Percentiles rank a stretch among this genome's conserved stretches.
Conservation (phyloP, 2,888 invertebrate genomes). For the Branchipolynoe longqiensis region DNA sequence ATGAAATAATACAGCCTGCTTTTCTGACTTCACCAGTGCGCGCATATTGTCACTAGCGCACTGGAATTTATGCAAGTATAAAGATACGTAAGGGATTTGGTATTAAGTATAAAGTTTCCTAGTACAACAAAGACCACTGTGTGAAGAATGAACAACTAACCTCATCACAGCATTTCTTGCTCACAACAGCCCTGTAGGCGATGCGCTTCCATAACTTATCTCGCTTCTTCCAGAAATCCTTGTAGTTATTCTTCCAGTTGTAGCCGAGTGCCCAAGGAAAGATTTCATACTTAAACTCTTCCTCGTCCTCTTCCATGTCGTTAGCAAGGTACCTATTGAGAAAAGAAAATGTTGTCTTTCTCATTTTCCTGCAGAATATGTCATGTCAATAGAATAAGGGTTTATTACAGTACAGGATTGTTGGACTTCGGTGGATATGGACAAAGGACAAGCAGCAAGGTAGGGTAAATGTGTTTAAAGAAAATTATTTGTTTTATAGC, state of each 20-base stretch:
- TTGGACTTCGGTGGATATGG: too few relatives aligned
- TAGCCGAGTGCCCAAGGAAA: constrained; percentile 82
- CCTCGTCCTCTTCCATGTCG: constrained; percentile 85
- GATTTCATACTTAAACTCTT: constrained; percentile 83
- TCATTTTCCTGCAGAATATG: not conserved
- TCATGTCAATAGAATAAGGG: too few relatives aligned
- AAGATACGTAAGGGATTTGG: not conserved
- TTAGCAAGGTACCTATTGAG: constrained; percentile 83
- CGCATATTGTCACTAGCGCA: too few relatives aligned
- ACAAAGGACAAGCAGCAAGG: too few relatives aligned
- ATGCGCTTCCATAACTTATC: constrained; percentile 82
- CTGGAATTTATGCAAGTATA: too few relatives aligned
- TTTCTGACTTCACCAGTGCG: too few relatives aligned
- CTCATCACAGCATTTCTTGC: constrained; percentile 83
- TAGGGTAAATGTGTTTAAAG: too few relatives aligned
- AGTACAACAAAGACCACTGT: not conserved
- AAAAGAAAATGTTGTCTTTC: not conserved
- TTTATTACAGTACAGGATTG: too few relatives aligned
- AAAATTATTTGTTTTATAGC: too few relatives aligned
- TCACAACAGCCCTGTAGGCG: constrained; percentile 83
- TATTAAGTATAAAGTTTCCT: not conserved
- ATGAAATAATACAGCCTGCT: too few relatives aligned
- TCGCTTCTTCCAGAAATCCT: constrained; percentile 78
- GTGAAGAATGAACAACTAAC: constrained; percentile 71
- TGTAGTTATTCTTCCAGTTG: constrained; percentile 78